Evolutionary conservation across 2,888 invertebrate species (phyloP).

Genomic region (Himalopsyche anomala): DNA sequence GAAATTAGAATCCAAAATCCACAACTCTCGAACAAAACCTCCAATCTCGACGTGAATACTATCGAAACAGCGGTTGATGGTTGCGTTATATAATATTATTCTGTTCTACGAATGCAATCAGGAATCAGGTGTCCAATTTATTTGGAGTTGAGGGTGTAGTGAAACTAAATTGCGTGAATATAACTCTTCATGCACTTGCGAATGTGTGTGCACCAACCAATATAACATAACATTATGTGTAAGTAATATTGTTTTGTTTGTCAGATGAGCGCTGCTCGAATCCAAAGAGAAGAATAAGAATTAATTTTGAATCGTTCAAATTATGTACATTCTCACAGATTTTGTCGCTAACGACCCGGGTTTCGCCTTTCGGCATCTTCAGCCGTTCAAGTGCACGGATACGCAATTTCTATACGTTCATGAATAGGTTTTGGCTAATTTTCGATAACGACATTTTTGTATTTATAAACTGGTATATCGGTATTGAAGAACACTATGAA

Average conservation of each 20-base stretch:
- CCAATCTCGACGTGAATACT: neutral
- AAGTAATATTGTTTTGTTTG: neutral
- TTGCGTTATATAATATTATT: neutral
- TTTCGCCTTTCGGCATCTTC: too few species aligned
- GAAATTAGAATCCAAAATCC: too few species aligned
- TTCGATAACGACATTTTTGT: too few species aligned
- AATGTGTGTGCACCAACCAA: constrained; percentile 5
- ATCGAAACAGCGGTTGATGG: neutral
- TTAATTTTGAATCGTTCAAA: too few species aligned
- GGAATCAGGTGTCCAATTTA: constrained; percentile 34
- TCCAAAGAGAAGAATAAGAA: neutral
- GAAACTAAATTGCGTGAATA: neutral
- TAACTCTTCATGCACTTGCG: neutral
- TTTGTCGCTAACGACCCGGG: too few species aligned
- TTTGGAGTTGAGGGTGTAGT: constrained; percentile 4
- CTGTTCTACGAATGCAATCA: constrained; percentile 7
- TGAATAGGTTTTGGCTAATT: too few species aligned
- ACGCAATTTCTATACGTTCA: too few species aligned
- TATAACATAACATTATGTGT: constrained; percentile 3
- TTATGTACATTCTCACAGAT: too few species aligned
- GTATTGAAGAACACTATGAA: too few species aligned
- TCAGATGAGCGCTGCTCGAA: neutral
- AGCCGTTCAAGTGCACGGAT: too few species aligned
- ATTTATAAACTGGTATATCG: too few species aligned
- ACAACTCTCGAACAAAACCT: neutral